Percentiles rank a stretch among this genome's conserved stretches.
Evolutionary conservation across 1,140 invertebrate genomes (phyloP).

Genomic region (Pseudoatta argentina): DNA sequence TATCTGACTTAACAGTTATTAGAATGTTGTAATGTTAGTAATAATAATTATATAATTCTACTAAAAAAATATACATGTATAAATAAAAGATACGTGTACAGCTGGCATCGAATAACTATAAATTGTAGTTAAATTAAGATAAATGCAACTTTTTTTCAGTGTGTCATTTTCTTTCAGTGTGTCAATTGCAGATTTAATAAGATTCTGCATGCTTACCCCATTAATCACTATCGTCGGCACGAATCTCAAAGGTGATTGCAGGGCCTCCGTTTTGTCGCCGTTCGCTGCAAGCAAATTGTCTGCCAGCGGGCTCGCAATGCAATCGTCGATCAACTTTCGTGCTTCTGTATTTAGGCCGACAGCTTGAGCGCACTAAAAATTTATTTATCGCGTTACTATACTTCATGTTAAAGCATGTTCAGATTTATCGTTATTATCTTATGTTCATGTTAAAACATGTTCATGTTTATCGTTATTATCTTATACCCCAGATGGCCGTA

Average conservation of each 20-base stretch:
- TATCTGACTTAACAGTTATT: no score
- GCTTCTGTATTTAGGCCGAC: conserved; percentile 80
- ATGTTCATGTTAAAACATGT: background rate
- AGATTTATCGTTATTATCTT: conserved; percentile 25
- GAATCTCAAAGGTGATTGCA: conserved; percentile 87
- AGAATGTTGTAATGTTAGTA: no score
- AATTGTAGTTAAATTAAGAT: no score
- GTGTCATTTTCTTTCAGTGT: no score
- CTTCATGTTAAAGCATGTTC: background rate
- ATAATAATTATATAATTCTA: no score
- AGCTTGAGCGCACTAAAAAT: conserved; percentile 85
- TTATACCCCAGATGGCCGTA: background rate
- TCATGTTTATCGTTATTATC: conserved; percentile 22
- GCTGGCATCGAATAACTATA: no score
- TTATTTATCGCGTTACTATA: background rate
- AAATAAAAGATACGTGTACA: no score
- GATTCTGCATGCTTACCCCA: conserved; percentile 76
- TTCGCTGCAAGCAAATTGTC: conserved; percentile 86
- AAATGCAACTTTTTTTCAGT: no score
- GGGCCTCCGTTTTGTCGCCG: conserved; percentile 87
- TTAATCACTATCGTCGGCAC: conserved; percentile 89
- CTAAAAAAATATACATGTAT: no score
- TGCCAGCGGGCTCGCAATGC: conserved; percentile 79
- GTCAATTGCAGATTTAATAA: background rate
- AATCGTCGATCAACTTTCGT: conserved; percentile 84